A percentile compares a stretch with the other conserved stretches of the same genome.
Evolutionary conservation across 1,140 invertebrate genomes (phyloP).

Genomic region (Globodera ellingtonae): DNA sequence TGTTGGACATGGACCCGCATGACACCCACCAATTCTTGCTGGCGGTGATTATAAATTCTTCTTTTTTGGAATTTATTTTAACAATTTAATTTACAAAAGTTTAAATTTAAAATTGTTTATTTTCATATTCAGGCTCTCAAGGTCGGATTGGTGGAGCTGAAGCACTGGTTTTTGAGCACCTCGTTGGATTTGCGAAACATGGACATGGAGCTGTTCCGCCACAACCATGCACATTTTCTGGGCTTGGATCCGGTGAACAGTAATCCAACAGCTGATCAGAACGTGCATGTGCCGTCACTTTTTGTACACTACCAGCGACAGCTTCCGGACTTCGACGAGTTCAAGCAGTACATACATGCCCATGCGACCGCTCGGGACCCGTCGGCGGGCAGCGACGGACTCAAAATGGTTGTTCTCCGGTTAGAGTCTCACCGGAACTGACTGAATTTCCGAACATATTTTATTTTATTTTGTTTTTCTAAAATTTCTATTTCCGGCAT

Average conservation of each 20-base stretch:
- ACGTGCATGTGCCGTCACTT: neutral
- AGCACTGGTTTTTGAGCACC: slow-evolving; percentile 64
- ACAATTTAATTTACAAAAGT: slow-evolving; percentile 2
- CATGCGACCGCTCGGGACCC: slow-evolving; percentile 38
- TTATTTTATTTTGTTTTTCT: too few relatives aligned
- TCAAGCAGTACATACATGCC: slow-evolving; percentile 40
- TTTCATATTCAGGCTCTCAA: slow-evolving; percentile 53
- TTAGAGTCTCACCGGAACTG: neutral
- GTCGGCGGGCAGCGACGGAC: neutral
- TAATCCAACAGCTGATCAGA: neutral
- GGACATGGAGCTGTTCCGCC: slow-evolving; percentile 62
- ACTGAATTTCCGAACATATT: neutral
- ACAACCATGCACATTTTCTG: slow-evolving; percentile 64
- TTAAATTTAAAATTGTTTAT: slow-evolving; percentile 21
- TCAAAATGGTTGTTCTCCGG: slow-evolving; percentile 48
- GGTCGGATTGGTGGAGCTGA: slow-evolving; percentile 64
- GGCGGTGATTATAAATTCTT: slow-evolving; percentile 44
- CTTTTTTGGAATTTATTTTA: neutral
- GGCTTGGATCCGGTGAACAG: slow-evolving; percentile 41
- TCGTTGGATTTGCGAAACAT: slow-evolving; percentile 62
- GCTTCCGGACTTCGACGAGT: slow-evolving; percentile 48
- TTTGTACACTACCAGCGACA: neutral
- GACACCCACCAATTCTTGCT: slow-evolving; percentile 59
- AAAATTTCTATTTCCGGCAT: too few relatives aligned
- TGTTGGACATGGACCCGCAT: slow-evolving; percentile 60